Percentiles rank a stretch among this genome's conserved stretches.
Conservation (phyloP, 2,113 vertebrate genomes). For the Petaurus breviceps region DNA sequence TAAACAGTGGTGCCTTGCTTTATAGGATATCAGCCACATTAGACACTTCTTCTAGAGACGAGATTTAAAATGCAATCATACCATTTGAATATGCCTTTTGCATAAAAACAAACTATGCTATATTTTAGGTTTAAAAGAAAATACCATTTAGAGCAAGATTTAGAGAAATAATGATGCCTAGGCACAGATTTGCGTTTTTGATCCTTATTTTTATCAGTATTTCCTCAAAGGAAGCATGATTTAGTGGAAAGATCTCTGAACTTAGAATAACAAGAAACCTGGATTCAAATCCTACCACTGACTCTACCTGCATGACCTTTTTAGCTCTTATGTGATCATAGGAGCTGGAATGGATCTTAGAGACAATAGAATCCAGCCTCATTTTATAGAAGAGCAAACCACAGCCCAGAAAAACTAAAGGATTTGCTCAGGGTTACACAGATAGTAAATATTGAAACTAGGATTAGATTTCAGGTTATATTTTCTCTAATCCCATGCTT, state of each 20-base stretch:
- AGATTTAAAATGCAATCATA: not conserved
- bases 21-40: too few relatives aligned
- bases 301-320: not conserved
- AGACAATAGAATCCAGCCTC: not conserved
- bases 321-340: not conserved
- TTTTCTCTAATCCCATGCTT: not conserved
- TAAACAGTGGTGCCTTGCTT: not conserved
- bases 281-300: not conserved
- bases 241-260: not conserved
- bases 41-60: not conserved
- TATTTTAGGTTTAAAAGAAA: constrained; percentile 49
- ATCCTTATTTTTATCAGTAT: not conserved
- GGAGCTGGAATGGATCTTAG: not conserved
- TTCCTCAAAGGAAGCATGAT: not conserved
- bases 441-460: not conserved
- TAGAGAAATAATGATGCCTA: constrained; percentile 78
- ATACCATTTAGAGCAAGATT: constrained; percentile 53
- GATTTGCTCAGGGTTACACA: not conserved
- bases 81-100: not conserved
- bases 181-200: constrained; percentile 35
- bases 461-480: not conserved
- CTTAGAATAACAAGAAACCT: not conserved
- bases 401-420: not conserved
- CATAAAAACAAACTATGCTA: constrained; percentile 2
- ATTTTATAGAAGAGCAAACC: not conserved